Evolutionary conservation across 2,113 vertebrate genomes (phyloP).

Genomic region (Dendrocopos noguchii): DNA sequence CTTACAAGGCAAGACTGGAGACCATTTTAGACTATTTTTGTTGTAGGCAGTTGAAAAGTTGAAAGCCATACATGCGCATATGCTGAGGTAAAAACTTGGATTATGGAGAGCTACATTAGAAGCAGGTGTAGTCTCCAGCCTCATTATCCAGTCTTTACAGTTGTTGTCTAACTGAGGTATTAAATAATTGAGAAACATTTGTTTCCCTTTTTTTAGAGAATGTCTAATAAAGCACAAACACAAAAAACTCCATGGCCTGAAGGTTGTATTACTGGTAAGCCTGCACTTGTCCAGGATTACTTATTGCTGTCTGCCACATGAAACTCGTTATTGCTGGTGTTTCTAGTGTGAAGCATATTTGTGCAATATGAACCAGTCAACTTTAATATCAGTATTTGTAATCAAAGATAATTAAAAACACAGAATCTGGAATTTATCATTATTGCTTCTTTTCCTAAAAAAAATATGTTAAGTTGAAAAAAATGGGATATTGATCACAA

Average conservation of each 20-base stretch:
- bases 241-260: background rate
- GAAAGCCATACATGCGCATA: background rate
- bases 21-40: background rate
- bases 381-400: background rate
- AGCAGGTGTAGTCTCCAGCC: background rate
- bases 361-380: background rate
- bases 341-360: background rate
- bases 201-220: background rate
- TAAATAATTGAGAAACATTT: background rate
- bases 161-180: background rate
- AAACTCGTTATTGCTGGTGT: background rate
- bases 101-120: background rate
- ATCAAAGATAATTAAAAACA: background rate
- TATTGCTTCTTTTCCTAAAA: background rate
- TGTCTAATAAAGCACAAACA: background rate
- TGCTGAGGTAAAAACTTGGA: background rate
- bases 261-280: background rate
- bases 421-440: background rate
- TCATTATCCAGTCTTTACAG: background rate
- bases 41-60: background rate
- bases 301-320: background rate
- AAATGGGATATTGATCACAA: background rate
- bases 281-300: background rate
- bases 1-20: background rate
- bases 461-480: background rate